Evolutionary conservation across 1,140 invertebrate species (phyloP), one percentile per base, ranked within the genome.

Genomic region (Calycopis cecrops): DNA sequence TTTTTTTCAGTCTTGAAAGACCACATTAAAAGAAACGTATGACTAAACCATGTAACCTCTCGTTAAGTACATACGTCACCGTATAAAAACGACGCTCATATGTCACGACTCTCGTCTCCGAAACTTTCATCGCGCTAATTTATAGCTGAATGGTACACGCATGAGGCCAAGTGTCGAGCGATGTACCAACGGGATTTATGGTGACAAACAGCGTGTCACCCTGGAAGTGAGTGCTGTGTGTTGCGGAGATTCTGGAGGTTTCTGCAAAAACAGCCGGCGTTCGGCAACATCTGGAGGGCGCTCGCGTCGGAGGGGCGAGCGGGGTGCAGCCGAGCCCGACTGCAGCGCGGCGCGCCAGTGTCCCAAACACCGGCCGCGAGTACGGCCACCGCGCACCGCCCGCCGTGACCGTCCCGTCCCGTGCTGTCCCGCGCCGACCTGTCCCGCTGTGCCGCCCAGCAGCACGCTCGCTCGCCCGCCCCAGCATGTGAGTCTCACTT

Each of bases 341-440:
- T 69, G 73, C 74, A 72, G 64, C 66, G 70, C 59, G 60, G 69
- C 70, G 70, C 76, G 79, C 76, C 79, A 83, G 80, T 83, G 77
- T 80, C 73, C 75, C 72, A 83, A 79, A 83, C 82, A 76, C 77
- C 79, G 82, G 79, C 82, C 77, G 75, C 63, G 79, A 65, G 82
- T 80, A 76, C 82, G 79, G 79, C 79, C 79, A 83, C 66, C 79
- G 79, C 70, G 73, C 68, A 48, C 65, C 57, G 44, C 53, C 55
- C 55, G 59, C 60, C 66, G 63, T 63, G 62, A 62, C 62, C 69
- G 63, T 55, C 66, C 56, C 6, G 21, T 28, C 21, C 21, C 21
- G 21, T 28, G 62, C 57, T 56, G 57, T 54, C 55, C 47, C 37
- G 54, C 35, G 12, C 10, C 48, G 18, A 42, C 50, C 59, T 6